A percentile compares a stretch with the other conserved stretches of the same genome.
These are phyloP conservation scores for Crocallis elinguaria DNA, from an alignment of 2,888 invertebrate species.

Conservation along the genomic window DNA sequence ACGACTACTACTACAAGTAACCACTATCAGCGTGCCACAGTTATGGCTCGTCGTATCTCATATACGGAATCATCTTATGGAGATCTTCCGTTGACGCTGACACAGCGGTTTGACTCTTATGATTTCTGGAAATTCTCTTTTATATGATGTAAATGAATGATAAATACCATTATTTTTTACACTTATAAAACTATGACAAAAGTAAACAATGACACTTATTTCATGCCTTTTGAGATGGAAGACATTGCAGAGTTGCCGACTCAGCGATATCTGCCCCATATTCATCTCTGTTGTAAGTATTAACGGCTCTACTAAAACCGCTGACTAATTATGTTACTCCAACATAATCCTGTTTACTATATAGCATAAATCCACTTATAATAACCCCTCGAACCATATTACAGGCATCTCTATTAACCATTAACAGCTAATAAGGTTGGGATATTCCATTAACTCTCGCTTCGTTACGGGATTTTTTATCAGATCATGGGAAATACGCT, in stretches of 20 bases:
- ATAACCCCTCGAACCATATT: constrained; percentile 28
- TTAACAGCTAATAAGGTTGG: constrained; percentile 20
- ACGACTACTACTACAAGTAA: too few relatives aligned
- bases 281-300: constrained; percentile 30
- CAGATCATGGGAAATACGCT: constrained; percentile 35
- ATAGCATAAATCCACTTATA: constrained; percentile 27
- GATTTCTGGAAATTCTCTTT: too few relatives aligned
- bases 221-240: background rate
- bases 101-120: too few relatives aligned
- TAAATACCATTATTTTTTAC: too few relatives aligned
- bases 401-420: constrained; percentile 15
- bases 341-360: constrained; percentile 33
- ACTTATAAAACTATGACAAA: too few relatives aligned
- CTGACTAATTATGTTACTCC: constrained; percentile 36
- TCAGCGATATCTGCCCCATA: constrained; percentile 9
- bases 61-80: too few relatives aligned
- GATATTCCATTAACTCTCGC: constrained; percentile 32
- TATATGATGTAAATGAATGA: too few relatives aligned
- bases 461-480: constrained; percentile 52
- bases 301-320: constrained; percentile 31
- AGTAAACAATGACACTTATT: too few relatives aligned
- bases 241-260: background rate
- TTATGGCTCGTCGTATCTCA: too few relatives aligned
- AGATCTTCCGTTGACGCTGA: too few relatives aligned
- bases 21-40: too few relatives aligned